Evolutionary conservation across 2,797 vertebrate genomes (phyloP).

Genomic region (Lateolabrax maculatus): DNA sequence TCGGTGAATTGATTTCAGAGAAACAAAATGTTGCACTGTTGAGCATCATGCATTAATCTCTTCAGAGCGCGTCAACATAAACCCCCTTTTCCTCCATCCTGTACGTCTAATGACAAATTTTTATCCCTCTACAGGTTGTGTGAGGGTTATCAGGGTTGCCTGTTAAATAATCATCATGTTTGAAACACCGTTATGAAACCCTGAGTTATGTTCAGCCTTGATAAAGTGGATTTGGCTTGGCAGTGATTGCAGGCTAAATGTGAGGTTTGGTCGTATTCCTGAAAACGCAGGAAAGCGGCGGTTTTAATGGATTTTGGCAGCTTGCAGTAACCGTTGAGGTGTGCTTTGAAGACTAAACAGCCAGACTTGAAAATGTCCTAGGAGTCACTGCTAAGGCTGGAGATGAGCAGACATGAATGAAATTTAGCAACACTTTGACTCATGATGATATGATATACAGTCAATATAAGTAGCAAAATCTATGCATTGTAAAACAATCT

Average conservation of each 20-base stretch:
- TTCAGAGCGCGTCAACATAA: slow-evolving; percentile 6
- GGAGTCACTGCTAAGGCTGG: slow-evolving; percentile 40
- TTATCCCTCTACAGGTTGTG: slow-evolving; percentile 22
- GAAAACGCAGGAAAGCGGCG: slow-evolving; percentile 33
- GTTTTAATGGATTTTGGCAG: slow-evolving; percentile 69
- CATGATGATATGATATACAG: slow-evolving; percentile 11
- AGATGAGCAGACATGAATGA: slow-evolving; percentile 33
- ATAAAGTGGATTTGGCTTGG: slow-evolving; percentile 53
- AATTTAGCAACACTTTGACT: slow-evolving; percentile 45
- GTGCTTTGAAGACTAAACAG: slow-evolving; percentile 65
- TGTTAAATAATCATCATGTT: slow-evolving; percentile 51
- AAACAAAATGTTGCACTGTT: not conserved
- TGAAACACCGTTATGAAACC: slow-evolving; percentile 42
- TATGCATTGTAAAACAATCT: not conserved
- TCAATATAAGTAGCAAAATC: slow-evolving; percentile 2
- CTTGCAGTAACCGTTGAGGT: slow-evolving; percentile 49
- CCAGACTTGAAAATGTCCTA: slow-evolving; percentile 41
- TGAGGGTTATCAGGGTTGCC: slow-evolving; percentile 29
- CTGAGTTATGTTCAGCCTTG: slow-evolving; percentile 20
- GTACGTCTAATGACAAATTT: slow-evolving; percentile 9
- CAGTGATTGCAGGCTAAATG: slow-evolving; percentile 36
- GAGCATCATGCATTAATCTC: slow-evolving; percentile 44
- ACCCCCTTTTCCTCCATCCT: slow-evolving; percentile 2
- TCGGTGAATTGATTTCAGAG: slow-evolving; percentile 18
- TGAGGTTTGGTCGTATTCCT: slow-evolving; percentile 44